A percentile compares a stretch with the other conserved stretches of the same genome.
These are phyloP conservation scores for Choloepus didactylus DNA, from an alignment of 2,797 vertebrate species.

Conservation along the genomic window DNA sequence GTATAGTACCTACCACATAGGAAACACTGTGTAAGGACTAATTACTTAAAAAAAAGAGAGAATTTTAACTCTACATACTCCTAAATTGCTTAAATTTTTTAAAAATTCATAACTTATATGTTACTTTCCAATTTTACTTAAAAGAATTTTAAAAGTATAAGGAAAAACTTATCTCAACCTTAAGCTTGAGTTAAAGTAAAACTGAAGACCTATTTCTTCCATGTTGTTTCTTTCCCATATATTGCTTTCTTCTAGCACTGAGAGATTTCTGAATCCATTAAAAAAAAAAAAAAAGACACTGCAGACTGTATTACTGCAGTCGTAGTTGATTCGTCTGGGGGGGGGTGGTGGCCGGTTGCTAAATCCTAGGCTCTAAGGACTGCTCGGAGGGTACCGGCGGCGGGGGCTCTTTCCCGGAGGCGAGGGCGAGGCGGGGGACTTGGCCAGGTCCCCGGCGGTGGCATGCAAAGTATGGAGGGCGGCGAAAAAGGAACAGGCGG, in stretches of 20 bases:
- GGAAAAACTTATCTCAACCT: conserved; percentile 16
- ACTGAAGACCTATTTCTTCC: not conserved
- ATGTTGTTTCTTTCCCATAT: not conserved
- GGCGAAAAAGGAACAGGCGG: too few relatives aligned
- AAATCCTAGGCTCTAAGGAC: too few relatives aligned
- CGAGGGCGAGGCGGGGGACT: too few relatives aligned
- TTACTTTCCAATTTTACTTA: conserved; percentile 30
- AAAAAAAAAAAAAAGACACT: not conserved
- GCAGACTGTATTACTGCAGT: not conserved
- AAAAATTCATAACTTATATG: not conserved
- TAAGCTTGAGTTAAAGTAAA: conserved; percentile 39
- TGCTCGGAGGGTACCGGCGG: too few relatives aligned
- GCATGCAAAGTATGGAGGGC: too few relatives aligned
- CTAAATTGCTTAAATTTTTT: not conserved
- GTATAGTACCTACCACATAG: not conserved
- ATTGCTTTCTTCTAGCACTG: not conserved
- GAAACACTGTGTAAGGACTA: not conserved
- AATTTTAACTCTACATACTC: not conserved
- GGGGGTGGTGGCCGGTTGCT: too few relatives aligned
- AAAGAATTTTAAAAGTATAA: conserved; percentile 5
- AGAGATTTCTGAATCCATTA: not conserved
- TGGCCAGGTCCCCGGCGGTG: too few relatives aligned
- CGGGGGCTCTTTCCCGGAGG: too few relatives aligned
- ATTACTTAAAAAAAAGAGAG: not conserved
- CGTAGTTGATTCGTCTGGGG: too few relatives aligned